Conservation (phyloP, 2,113 vertebrate genomes). For the Mionectes macconnelli region DNA sequence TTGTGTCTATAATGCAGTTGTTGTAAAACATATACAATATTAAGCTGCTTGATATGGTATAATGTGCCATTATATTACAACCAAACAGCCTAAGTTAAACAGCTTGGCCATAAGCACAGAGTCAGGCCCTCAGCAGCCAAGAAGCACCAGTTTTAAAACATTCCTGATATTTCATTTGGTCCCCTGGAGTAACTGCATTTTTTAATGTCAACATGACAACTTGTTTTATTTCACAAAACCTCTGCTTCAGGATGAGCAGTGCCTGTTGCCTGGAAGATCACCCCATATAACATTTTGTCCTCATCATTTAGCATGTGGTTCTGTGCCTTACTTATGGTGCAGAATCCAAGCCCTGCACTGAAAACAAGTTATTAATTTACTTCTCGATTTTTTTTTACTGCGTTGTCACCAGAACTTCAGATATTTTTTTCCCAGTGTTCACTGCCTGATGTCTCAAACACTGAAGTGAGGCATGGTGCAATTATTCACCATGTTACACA, state of each 20-base stretch:
- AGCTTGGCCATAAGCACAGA: background rate
- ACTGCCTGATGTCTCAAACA: background rate
- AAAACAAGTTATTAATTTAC: background rate
- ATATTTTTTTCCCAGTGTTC: fast-evolving
- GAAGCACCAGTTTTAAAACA: background rate
- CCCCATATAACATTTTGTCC: background rate
- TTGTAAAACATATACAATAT: background rate
- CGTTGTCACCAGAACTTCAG: background rate
- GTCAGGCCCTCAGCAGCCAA: background rate
- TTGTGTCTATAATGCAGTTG: background rate
- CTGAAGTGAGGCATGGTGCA: background rate
- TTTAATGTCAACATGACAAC: background rate
- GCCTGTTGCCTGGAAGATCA: background rate
- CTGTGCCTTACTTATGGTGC: conserved; percentile 18
- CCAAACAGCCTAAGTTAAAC: background rate
- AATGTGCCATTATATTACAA: background rate
- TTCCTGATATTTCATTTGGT: background rate
- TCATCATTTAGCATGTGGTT: background rate
- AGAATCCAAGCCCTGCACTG: background rate
- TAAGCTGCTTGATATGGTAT: background rate
- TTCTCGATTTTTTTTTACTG: background rate
- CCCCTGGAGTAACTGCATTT: background rate
- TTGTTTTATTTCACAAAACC: conserved; percentile 9
- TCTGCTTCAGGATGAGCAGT: background rate
- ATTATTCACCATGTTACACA: background rate